phyloP scores from a whole-genome alignment of 2,888 invertebrate genomes.

The Amphimallon solstitiale region DNA sequence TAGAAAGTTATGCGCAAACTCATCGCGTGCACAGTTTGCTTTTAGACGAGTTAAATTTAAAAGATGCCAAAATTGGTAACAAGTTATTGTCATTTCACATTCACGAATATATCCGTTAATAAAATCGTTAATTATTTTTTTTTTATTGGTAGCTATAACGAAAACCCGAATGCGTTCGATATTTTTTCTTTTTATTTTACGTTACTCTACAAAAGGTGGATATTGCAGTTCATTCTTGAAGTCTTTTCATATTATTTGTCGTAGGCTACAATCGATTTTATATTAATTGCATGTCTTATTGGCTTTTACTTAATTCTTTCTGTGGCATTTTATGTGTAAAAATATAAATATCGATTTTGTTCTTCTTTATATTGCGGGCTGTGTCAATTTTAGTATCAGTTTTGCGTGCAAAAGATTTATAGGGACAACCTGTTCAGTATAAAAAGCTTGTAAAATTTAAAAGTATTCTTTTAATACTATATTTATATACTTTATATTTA shows the following conservation, averaged over 20 bases:
- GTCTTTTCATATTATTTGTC: too few relatives aligned
- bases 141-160: not conserved
- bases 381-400: not conserved
- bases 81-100: constrained; percentile 22
- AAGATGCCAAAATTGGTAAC: constrained; percentile 24
- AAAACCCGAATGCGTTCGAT: not conserved
- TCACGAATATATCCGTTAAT: constrained; percentile 4
- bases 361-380: not conserved
- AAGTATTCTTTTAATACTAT: too few relatives aligned
- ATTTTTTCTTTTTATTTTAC: not conserved
- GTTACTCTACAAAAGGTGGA: too few relatives aligned
- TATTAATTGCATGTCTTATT: not conserved
- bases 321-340: not conserved
- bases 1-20: constrained; percentile 45
- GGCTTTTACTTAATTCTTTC: not conserved
- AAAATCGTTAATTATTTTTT: not conserved
- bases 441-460: too few relatives aligned
- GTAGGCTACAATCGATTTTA: not conserved
- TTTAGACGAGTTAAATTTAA: not conserved
- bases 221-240: too few relatives aligned
- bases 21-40: constrained; percentile 45
- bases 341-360: constrained; percentile 13
- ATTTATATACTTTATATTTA: too few relatives aligned
- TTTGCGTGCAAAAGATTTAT: too few relatives aligned
- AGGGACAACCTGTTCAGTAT: too few relatives aligned